phyloP scores from a whole-genome alignment of 2,888 invertebrate species.

The Phrixothrix hirtus region DNA sequence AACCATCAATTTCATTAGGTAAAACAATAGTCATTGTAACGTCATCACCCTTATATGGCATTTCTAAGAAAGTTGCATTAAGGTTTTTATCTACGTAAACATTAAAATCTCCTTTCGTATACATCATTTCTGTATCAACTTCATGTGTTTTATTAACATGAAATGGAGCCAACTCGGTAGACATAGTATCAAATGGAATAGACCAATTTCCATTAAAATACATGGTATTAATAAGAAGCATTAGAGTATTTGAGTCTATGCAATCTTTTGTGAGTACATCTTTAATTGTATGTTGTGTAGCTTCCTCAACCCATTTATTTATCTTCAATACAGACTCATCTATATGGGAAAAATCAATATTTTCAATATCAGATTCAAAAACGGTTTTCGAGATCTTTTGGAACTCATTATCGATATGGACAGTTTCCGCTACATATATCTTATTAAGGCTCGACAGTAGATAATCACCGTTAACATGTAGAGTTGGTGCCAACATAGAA shows the following conservation, averaged over 20 bases:
- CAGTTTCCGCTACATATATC: slow-evolving; percentile 64
- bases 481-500: neutral
- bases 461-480: neutral
- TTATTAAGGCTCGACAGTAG: slow-evolving; percentile 37
- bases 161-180: neutral
- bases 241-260: slow-evolving; percentile 37
- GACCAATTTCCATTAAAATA: slow-evolving; percentile 49
- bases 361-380: slow-evolving; percentile 65
- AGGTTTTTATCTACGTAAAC: slow-evolving; percentile 42
- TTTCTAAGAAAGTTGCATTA: slow-evolving; percentile 45
- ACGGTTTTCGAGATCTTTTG: slow-evolving; percentile 62
- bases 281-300: slow-evolving; percentile 49
- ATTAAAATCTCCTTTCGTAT: slow-evolving; percentile 33
- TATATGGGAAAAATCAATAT: slow-evolving; percentile 38
- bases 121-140: slow-evolving; percentile 45
- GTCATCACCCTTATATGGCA: slow-evolving; percentile 39
- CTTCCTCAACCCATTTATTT: slow-evolving; percentile 49
- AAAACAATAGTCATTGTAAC: slow-evolving; percentile 36
- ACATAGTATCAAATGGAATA: neutral
- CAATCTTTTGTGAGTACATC: slow-evolving; percentile 39
- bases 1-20: slow-evolving; percentile 32
- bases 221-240: slow-evolving; percentile 49
- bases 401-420: slow-evolving; percentile 61
- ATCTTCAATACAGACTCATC: slow-evolving; percentile 40
- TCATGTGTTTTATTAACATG: slow-evolving; percentile 30